Base-by-base conservation (phyloP, 2,113 vertebrate species). In the Stegastes partitus region DNA sequence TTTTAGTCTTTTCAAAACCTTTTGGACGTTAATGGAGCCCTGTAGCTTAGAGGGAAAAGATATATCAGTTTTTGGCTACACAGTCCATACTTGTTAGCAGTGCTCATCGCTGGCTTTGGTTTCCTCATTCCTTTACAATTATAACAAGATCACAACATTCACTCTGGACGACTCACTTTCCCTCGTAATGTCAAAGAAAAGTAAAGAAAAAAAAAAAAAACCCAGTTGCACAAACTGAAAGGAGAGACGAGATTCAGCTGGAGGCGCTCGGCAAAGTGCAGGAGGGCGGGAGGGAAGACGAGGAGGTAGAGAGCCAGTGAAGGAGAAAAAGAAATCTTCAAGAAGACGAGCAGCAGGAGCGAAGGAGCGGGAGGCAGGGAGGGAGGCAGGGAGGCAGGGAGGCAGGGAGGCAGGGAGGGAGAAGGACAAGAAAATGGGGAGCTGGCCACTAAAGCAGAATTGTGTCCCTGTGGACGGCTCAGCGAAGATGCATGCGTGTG, bases 161-260 rank as follows among this genome's bases (percentile, higher is more conserved):
- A 22, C 22, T 28, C 42, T 1, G 14, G 42, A 11, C 82, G 4
- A 39, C 54, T 47, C 42, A 12, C 18, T 56, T 72, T 55, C 49
- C 21, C 56, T 44, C 4, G 10, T 21, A 18, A 63, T 34, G 28
- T 77, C 47, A 80, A 67, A 58, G 56, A 28, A 72, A 53, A 39
- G 11, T 22, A 14, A 23, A 1, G 4, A 1, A 19, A 44, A 76
- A 56, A 44, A 7, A 62, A 19, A 66, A 22, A 26, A 56, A 68
- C 54, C 18, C 72, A 11, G 47, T 39, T 66, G 67, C 65, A 75
- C 42, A n/a, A 77, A 59, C 64, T 72, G 55, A 85, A 57, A 76
- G 54, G 57, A 47, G 31, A 77, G 70, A 76, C 49, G 11, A 56
- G 74, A 84, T 87, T 90, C 69, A 83, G 82, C 84, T 76, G 79